Evolutionary conservation across 2,797 vertebrate genomes (phyloP).

Genomic region (Lycodopsis pacificus): DNA sequence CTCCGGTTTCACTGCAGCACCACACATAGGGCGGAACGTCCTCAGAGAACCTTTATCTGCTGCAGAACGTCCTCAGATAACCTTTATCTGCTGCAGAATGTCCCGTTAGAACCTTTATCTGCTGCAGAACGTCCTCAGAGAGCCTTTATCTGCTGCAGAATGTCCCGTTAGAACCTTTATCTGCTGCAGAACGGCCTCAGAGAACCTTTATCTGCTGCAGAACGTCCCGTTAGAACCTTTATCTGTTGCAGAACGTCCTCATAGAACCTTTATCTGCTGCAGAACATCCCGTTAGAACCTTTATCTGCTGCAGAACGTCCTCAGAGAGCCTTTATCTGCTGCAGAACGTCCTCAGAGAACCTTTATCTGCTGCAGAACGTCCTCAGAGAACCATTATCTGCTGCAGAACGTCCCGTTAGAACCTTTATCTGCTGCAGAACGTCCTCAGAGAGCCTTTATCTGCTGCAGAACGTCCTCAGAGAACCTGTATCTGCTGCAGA

Average conservation of each 20-base stretch:
- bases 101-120: not conserved
- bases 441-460: rapidly evolving
- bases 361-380: rapidly evolving
- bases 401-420: rapidly evolving
- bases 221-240: too few species aligned
- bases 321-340: not conserved
- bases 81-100: not conserved
- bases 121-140: not conserved
- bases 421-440: not conserved
- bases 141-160: not conserved
- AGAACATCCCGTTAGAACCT: not conserved
- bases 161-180: not conserved
- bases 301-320: not conserved
- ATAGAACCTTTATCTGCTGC: not conserved
- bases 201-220: not conserved
- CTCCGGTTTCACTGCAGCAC: constrained; percentile 49
- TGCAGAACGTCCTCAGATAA: not conserved
- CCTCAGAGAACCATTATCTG: not conserved
- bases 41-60: not conserved
- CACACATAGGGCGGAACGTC: not conserved
- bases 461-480: rapidly evolving
- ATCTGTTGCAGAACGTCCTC: not conserved
- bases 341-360: not conserved
- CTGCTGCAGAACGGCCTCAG: not conserved
- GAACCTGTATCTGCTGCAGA: not conserved